These are phyloP conservation scores for Vireo griseus DNA, from an alignment of 2,797 vertebrate genomes.

Conservation along the genomic window DNA sequence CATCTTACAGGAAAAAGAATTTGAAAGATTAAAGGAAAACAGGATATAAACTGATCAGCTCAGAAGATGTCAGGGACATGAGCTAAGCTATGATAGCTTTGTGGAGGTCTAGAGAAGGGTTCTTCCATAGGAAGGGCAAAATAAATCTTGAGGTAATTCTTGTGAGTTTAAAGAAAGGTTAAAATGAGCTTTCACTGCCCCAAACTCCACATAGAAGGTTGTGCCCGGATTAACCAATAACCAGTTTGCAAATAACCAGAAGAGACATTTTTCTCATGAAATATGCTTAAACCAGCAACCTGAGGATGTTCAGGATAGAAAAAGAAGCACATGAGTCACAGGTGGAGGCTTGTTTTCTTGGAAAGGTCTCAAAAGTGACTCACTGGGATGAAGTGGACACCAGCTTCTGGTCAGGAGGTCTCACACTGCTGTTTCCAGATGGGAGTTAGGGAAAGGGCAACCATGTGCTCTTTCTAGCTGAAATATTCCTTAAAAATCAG, in stretches of 20 bases:
- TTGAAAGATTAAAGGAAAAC: not conserved
- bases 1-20: not conserved
- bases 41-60: not conserved
- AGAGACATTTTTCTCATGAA: not conserved
- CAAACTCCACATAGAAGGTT: not conserved
- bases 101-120: not conserved
- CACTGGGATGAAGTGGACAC: not conserved
- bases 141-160: not conserved
- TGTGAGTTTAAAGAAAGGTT: not conserved
- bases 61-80: not conserved
- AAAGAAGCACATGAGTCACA: not conserved
- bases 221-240: too few species aligned
- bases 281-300: not conserved
- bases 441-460: not conserved
- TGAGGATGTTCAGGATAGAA: not conserved
- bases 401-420: not conserved
- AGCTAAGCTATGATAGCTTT: not conserved
- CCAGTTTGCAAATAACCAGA: not conserved
- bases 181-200: not conserved
- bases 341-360: not conserved
- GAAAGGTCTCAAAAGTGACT: not conserved
- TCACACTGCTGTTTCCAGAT: not conserved
- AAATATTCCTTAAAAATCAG: not conserved
- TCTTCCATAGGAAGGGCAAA: not conserved
- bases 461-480: not conserved